Evolutionary conservation across 1,140 invertebrate species (phyloP), one percentile per base, ranked within the genome.

Genomic region (Paramacrobiotus metropolitanus): DNA sequence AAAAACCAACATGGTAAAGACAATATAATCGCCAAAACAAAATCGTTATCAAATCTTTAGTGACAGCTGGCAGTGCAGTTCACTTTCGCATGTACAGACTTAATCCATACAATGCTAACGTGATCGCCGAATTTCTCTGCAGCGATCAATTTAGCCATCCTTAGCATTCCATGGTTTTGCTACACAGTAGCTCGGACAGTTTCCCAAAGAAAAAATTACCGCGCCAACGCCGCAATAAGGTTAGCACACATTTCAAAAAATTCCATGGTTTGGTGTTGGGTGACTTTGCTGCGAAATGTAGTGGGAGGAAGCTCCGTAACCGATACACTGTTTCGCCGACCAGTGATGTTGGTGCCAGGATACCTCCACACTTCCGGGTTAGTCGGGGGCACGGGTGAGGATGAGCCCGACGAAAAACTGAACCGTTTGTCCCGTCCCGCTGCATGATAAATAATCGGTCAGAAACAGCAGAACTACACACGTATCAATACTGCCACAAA

Each of bases 191-290:
- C n/a, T n/a, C n/a, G n/a, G n/a, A n/a, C n/a, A n/a, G n/a, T n/a
- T n/a, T n/a, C n/a, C n/a, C 9, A 40, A 40, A 40, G n/a, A 9
- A 9, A 40, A 40, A 40, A 9, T 72, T 70, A 97, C 75, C 92
- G 84, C 30, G 94, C 93, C 59, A 99, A 76, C 68, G 97, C 91
- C 59, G 92, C 93, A 67, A 99, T 98, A 20, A 99, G 77, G 29
- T 88, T 86, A 28, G 94, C 91, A 74, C 94, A 98, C 90, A 98
- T 96, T 77, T 99, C 94, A 74, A 99, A 98, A 76, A 99, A 99
- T 77, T 98, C 93, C 86, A 98, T 94, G 2, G 92, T 96, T 72
- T 96, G 90, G 70, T 97, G 91, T 70, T 65, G 65, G 71, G 67
- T 63, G 69, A 64, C 21, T 74, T 68, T 69, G 72, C 61, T 59